These are phyloP conservation scores for Euglossa dilemma DNA, from an alignment of 1,140 invertebrate genomes.

Conservation along the genomic window DNA sequence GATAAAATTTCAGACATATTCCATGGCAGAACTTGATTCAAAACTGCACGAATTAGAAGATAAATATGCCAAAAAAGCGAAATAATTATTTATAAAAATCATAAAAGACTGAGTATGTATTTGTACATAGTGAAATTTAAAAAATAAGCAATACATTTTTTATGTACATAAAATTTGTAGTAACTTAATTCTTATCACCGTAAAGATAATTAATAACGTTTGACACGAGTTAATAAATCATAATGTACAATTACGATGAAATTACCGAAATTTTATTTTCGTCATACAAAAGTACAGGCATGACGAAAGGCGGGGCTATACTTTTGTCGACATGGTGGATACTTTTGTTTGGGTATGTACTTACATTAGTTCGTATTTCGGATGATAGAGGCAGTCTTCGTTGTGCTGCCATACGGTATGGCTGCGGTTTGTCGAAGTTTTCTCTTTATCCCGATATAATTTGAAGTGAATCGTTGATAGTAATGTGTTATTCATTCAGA, in stretches of 20 bases:
- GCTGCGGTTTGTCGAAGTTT: conserved; percentile 57
- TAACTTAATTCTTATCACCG: background rate
- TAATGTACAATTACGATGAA: background rate
- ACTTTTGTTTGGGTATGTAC: conserved; percentile 71
- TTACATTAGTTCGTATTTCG: conserved; percentile 67
- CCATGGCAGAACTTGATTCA: conserved; percentile 72
- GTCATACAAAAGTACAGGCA: background rate
- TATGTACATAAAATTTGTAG: background rate
- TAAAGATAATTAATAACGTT: background rate
- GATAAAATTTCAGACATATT: conserved; percentile 72
- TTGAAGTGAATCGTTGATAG: conserved; percentile 32
- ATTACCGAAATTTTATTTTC: background rate
- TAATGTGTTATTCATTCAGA: conserved; percentile 37
- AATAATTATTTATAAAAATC: conserved; percentile 40
- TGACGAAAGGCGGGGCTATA: conserved; percentile 4
- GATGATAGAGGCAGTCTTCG: conserved; percentile 74
- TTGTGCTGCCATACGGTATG: conserved; percentile 74
- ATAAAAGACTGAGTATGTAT: background rate
- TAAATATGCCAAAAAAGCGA: conserved; percentile 71
- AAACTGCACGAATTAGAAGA: conserved; percentile 75
- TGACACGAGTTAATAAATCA: background rate
- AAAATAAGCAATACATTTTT: conserved; percentile 7
- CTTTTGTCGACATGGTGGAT: background rate
- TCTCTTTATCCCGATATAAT: conserved; percentile 39
- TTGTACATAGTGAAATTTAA: background rate